Evolutionary conservation across 2,113 vertebrate genomes (phyloP).

Genomic region (Anguilla rostrata): DNA sequence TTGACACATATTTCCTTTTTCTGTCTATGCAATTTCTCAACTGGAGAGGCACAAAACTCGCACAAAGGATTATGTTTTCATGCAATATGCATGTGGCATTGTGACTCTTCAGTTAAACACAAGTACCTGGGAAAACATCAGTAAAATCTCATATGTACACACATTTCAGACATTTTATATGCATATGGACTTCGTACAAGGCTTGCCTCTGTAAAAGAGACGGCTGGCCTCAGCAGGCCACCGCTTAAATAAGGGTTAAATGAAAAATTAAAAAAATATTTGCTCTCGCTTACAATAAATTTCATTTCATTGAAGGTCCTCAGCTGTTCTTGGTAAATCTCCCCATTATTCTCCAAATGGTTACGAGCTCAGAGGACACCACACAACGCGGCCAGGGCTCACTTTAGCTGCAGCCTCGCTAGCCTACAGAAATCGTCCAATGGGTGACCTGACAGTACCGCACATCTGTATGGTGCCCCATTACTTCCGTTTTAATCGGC

Average conservation of each 20-base stretch:
- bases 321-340: background rate
- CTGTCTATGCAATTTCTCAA: background rate
- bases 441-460: background rate
- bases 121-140: background rate
- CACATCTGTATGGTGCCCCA: background rate
- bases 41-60: background rate
- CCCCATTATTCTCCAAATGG: background rate
- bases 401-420: background rate
- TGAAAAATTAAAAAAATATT: background rate
- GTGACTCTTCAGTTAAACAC: background rate
- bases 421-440: background rate
- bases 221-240: too few relatives aligned
- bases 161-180: too few relatives aligned
- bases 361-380: background rate
- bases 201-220: too few relatives aligned
- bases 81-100: background rate
- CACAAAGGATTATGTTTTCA: background rate
- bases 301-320: background rate
- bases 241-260: too few relatives aligned
- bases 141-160: too few relatives aligned
- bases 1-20: background rate
- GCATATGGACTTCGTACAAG: too few relatives aligned
- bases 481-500: background rate
- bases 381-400: background rate
- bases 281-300: background rate